Base-by-base conservation (phyloP, 30 jellyfish, hydroid and myxozoan species). In the Rhopilema esculentum region DNA sequence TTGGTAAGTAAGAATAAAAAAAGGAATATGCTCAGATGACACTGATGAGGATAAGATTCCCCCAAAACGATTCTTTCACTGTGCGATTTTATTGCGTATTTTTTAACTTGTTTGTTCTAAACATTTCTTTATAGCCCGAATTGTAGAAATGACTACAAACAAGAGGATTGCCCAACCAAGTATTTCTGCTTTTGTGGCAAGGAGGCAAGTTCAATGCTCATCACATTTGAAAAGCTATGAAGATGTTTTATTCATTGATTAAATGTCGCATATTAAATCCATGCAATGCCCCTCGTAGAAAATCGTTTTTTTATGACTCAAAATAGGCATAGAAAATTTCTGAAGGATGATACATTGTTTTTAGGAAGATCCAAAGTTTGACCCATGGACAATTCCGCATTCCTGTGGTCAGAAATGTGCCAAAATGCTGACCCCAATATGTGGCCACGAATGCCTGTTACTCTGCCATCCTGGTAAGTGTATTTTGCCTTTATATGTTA, bases 381-480 rank as follows among this genome's bases (percentile, higher is more conserved):
- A 94, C 67, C 99, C 99, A 0, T 94, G 99, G 99, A 48, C 84
- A 19, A 88, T 94, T 26, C 99, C 99, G 1, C 99, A 94, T 89
- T 94, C 99, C 53, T 94, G 99, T 80, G 99, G 99, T 27, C 92
- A 86, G 31, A 49, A 78, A 33, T 94, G 99, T 82, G 86, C 31
- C 53, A 89, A 85, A 53, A 18, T 4, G n/a, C 92, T 94, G 32
- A 32, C 50, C 8, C 99, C 99, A n/a, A 62, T 84, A 21, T 94
- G 99, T 85, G 99, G 99, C 1, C 99, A 94, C 85, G 92, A 65
- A 28, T 94, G 99, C 79, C 90, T 94, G 49, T 75, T 94, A 66
- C 95, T 94, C 48, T 94, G 99, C 69, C 99, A 94, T 84, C 99
- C 99, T 68, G 99, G 99, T 94, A 15, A 0, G 82, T 70, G 4